Evolutionary conservation across 2,113 vertebrate species (phyloP).

Genomic region (Ascaphus truei): DNA sequence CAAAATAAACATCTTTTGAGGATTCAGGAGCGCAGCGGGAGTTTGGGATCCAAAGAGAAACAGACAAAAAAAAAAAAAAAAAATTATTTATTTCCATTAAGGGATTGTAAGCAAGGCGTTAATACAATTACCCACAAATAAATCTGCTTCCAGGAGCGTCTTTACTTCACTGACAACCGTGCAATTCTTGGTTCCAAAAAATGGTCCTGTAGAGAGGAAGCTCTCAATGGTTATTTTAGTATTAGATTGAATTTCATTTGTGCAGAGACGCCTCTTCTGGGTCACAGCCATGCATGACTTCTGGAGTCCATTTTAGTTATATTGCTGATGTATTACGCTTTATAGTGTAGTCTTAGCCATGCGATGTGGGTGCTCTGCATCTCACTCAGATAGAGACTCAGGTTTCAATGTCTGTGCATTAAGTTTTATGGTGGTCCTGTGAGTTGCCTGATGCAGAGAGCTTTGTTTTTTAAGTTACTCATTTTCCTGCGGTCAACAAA

Average conservation of each 20-base stretch:
- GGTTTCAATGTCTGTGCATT: not conserved
- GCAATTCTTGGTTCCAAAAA: too few relatives aligned
- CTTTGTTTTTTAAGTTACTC: too few relatives aligned
- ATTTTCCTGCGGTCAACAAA: not conserved
- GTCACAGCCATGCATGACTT: not conserved
- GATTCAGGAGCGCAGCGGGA: too few relatives aligned
- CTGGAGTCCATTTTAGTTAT: slow-evolving; percentile 10
- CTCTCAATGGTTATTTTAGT: slow-evolving; percentile 14
- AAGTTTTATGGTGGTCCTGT: not conserved
- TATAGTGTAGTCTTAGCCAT: not conserved
- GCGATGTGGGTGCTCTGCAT: too few relatives aligned
- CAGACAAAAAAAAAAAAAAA: too few relatives aligned
- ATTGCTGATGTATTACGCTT: not conserved
- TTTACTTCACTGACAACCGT: too few relatives aligned
- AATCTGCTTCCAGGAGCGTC: too few relatives aligned
- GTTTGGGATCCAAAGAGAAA: too few relatives aligned
- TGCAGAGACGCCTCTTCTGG: not conserved
- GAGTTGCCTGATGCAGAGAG: not conserved
- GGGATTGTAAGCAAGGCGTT: too few relatives aligned
- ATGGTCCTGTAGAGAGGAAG: not conserved
- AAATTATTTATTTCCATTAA: too few relatives aligned
- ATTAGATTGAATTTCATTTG: slow-evolving; percentile 7
- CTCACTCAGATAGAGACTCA: not conserved
- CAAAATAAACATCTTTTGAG: too few relatives aligned
- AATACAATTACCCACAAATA: too few relatives aligned